phyloP scores from a whole-genome alignment of 2,888 invertebrate genomes.

The Trichogramma evanescens region DNA sequence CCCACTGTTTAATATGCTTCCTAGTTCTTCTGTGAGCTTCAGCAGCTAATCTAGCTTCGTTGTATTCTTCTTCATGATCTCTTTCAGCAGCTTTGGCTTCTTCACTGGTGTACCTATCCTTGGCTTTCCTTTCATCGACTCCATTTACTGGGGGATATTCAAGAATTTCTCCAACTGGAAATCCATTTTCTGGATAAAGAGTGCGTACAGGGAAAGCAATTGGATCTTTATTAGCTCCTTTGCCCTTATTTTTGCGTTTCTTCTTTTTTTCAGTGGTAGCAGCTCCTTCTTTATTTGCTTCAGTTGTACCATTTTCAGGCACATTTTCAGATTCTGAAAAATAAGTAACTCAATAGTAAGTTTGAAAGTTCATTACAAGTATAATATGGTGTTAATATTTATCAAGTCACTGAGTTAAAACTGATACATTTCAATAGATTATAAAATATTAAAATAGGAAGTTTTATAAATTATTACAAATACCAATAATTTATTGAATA shows the following conservation, averaged over 20 bases:
- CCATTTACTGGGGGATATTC: conserved; percentile 67
- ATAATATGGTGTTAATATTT: too few species aligned
- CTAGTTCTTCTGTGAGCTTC: conserved; percentile 95
- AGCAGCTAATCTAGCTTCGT: conserved; percentile 90
- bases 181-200: conserved; percentile 76
- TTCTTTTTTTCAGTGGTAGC: conserved; percentile 62
- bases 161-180: conserved; percentile 84
- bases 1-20: conserved; percentile 84
- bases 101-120: conserved; percentile 75
- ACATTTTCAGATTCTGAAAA: conserved; percentile 31
- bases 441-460: too few species aligned
- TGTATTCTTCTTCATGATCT: conserved; percentile 87
- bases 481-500: too few species aligned
- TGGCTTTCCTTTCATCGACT: conserved; percentile 77
- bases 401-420: too few species aligned
- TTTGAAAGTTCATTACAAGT: background rate
- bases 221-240: conserved; percentile 57
- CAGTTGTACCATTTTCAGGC: conserved; percentile 49
- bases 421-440: too few species aligned
- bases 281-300: conserved; percentile 56
- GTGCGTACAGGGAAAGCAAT: conserved; percentile 83
- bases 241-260: conserved; percentile 49
- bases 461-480: too few species aligned
- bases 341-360: background rate
- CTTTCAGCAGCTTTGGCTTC: conserved; percentile 86